These are phyloP conservation scores for Tokudaia muenninki DNA, from an alignment of 2,797 vertebrate genomes.

Conservation along the genomic window DNA sequence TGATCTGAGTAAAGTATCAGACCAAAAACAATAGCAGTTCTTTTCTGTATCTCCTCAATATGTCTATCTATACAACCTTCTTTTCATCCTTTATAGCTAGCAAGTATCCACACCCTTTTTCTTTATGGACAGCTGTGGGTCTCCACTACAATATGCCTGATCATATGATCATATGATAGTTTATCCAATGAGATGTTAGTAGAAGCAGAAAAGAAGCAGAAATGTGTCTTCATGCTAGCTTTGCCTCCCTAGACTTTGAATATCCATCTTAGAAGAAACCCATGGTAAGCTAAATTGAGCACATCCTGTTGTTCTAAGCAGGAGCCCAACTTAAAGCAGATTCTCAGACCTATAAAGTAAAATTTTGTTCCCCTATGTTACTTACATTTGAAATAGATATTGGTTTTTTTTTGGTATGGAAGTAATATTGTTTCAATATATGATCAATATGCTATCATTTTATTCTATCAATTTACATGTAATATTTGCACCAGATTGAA, in stretches of 20 bases:
- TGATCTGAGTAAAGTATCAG: slow-evolving; percentile 50
- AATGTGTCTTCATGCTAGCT: neutral
- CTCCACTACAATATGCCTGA: neutral
- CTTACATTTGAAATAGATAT: neutral
- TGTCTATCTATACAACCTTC: neutral
- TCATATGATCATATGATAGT: neutral
- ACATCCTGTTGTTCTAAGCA: neutral
- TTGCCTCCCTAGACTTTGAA: slow-evolving; percentile 11
- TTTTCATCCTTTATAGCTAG: neutral
- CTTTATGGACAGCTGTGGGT: neutral
- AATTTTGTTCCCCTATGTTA: neutral
- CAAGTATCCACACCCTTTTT: neutral
- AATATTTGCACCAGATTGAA: neutral
- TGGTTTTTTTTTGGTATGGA: neutral
- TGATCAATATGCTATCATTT: neutral
- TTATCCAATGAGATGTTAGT: neutral
- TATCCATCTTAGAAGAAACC: neutral
- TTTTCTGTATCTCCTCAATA: neutral
- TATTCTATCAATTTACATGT: neutral
- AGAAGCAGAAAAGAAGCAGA: neutral
- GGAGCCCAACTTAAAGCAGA: neutral
- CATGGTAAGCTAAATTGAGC: neutral
- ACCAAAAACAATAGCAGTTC: neutral
- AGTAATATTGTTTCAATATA: neutral
- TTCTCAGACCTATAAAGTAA: neutral